Conservation (phyloP, 2,888 invertebrate genomes). For the Gymnoscelis rufifasciata region DNA sequence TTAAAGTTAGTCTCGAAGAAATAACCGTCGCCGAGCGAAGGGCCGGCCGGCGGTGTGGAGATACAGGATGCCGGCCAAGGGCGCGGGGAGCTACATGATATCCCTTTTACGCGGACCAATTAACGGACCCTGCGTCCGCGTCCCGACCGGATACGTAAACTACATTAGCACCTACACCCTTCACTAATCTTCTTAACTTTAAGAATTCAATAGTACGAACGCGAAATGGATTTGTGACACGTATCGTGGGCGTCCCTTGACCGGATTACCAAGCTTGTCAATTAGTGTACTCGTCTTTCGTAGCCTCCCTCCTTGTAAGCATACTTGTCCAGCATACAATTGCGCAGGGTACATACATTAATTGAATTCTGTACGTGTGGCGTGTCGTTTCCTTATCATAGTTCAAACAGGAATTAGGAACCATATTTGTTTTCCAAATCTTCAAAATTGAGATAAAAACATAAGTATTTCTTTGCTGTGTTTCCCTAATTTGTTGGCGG, state of each 20-base stretch:
- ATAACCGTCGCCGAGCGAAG: slow-evolving; percentile 17
- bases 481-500: background rate
- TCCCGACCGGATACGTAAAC: slow-evolving; percentile 69
- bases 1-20: background rate
- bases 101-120: slow-evolving; percentile 78
- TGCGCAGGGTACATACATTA: slow-evolving; percentile 30
- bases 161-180: slow-evolving; percentile 75
- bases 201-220: slow-evolving; percentile 34
- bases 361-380: no score
- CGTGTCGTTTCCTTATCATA: no score
- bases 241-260: slow-evolving; percentile 46
- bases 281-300: slow-evolving; percentile 55
- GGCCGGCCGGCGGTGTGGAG: slow-evolving; percentile 39
- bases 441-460: no score
- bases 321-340: slow-evolving; percentile 50
- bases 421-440: background rate
- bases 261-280: slow-evolving; percentile 46
- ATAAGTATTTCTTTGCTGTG: slow-evolving; percentile 3
- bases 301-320: slow-evolving; percentile 46
- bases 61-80: slow-evolving; percentile 59
- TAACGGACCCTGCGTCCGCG: slow-evolving; percentile 61
- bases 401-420: no score
- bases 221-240: slow-evolving; percentile 29
- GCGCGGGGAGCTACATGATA: slow-evolving; percentile 68
- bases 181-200: slow-evolving; percentile 67